Evolutionary conservation across 2,113 vertebrate genomes (phyloP).

Genomic region (Puffinus mauretanicus): DNA sequence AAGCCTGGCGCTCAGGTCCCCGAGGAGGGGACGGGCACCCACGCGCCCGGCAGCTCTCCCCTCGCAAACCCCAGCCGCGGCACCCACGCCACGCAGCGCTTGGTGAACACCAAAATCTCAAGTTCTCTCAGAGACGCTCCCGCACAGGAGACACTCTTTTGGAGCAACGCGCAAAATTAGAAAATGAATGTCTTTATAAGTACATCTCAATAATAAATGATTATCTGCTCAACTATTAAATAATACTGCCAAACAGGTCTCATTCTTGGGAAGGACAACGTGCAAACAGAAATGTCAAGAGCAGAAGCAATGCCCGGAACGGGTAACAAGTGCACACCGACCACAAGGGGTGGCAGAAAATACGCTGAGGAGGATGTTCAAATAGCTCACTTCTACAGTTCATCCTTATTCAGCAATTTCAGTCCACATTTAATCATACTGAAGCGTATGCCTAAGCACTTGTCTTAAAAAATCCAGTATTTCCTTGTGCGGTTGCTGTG

Average conservation of each 20-base stretch:
- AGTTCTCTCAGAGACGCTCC: neutral
- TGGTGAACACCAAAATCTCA: accelerated
- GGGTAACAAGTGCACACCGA: neutral
- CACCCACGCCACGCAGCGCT: accelerated
- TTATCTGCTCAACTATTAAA: neutral
- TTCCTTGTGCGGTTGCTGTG: neutral
- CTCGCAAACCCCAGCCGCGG: accelerated
- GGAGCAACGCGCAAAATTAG: neutral
- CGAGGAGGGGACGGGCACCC: neutral
- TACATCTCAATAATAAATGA: neutral
- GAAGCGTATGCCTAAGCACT: neutral
- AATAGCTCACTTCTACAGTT: neutral
- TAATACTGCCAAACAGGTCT: neutral
- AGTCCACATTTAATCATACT: neutral
- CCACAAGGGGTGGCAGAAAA: neutral
- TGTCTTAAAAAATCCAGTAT: neutral
- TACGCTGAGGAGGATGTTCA: neutral
- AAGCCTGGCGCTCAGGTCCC: neutral
- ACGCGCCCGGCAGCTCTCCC: accelerated
- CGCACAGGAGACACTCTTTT: neutral
- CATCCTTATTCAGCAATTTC: neutral
- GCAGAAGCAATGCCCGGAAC: neutral
- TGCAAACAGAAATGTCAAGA: neutral
- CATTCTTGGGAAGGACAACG: neutral
- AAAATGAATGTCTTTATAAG: neutral